Conservation (phyloP, 2,113 vertebrate genomes). For the Bagarius yarrelli region DNA sequence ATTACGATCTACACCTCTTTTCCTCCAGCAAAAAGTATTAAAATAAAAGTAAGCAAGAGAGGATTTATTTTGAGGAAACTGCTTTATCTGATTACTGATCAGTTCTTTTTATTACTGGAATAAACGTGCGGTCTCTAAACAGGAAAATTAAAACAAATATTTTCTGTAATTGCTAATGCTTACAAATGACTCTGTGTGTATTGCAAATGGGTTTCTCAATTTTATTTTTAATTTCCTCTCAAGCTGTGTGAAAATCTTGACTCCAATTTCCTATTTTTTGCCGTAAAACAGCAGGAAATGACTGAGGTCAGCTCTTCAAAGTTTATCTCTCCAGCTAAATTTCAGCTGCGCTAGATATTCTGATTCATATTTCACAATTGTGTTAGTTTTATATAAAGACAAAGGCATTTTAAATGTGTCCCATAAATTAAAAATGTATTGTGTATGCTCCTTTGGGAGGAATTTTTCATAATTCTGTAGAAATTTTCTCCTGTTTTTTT, state of each 20-base stretch:
- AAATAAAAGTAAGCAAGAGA: neutral
- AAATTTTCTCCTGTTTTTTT: constrained; percentile 20
- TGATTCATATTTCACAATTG: neutral
- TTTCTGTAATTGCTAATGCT: neutral
- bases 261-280: neutral
- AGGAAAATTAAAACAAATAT: neutral
- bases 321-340: constrained; percentile 11
- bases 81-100: neutral
- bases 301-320: neutral
- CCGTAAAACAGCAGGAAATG: neutral
- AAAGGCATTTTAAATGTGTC: neutral
- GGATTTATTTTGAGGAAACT: neutral
- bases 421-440: constrained; percentile 44
- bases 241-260: neutral
- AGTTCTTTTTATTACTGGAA: neutral
- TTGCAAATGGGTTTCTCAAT: neutral
- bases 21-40: neutral
- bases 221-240: neutral
- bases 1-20: neutral
- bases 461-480: constrained; percentile 30
- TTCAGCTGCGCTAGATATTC: neutral
- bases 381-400: neutral
- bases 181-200: neutral
- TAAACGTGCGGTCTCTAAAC: neutral
- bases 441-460: constrained; percentile 25